Conservation (phyloP, 2,113 vertebrate species). For the Acrocephalus arundinaceus region DNA sequence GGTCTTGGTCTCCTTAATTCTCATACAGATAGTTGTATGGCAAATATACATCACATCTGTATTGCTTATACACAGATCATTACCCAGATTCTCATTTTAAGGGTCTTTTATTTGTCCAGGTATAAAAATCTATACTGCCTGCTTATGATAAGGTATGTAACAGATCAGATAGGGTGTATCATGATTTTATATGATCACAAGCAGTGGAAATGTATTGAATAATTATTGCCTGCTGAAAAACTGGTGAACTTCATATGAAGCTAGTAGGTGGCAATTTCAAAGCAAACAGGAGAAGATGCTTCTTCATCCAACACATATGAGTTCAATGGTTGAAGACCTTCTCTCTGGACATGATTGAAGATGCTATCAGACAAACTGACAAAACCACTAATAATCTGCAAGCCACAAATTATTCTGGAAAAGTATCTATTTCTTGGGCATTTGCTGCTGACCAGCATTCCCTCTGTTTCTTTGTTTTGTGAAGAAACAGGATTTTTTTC, state of each 20-base stretch:
- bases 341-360: not conserved
- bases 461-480: not conserved
- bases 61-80: not conserved
- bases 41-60: not conserved
- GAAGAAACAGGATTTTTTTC: not conserved
- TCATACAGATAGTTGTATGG: not conserved
- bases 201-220: not conserved
- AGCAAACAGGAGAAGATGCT: not conserved
- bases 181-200: not conserved
- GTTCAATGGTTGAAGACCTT: not conserved
- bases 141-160: not conserved
- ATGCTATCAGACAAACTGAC: not conserved
- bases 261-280: not conserved
- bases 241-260: not conserved
- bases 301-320: fast-evolving
- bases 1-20: not conserved
- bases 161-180: not conserved
- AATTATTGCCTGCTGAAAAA: not conserved
- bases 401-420: not conserved
- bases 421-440: not conserved
- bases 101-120: not conserved
- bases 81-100: not conserved
- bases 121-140: not conserved
- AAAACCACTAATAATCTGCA: not conserved
- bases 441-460: not conserved